Evolutionary conservation across 35 echinoderm and acorn worm genomes (phyloP).

Genomic region (Patiria miniata): DNA sequence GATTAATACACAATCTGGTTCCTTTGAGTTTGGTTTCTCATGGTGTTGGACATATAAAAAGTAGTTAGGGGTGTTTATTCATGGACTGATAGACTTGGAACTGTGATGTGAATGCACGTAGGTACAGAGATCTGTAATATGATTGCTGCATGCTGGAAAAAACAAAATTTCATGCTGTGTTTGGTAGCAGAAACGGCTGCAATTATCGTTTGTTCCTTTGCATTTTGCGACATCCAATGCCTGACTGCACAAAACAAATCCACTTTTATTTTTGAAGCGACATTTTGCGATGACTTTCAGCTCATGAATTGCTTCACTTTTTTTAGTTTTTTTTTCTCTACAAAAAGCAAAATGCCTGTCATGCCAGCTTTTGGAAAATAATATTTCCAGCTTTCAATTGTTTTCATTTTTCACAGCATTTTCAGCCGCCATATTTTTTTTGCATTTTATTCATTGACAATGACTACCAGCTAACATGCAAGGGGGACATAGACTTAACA

Average conservation of each 20-base stretch:
- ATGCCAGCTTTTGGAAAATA: background rate
- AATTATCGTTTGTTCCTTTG: background rate
- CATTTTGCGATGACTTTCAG: no score
- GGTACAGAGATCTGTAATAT: no score
- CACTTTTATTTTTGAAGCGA: no score
- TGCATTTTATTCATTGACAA: background rate
- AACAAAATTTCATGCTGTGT: conserved; percentile 13
- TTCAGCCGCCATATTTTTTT: conserved; percentile 8
- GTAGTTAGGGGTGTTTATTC: no score
- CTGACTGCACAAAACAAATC: background rate
- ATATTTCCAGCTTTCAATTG: background rate
- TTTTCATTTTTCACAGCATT: conserved; percentile 16
- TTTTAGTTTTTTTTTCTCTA: no score
- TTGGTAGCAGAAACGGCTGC: background rate
- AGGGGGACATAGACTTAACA: background rate
- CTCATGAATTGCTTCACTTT: no score
- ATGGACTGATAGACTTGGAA: no score
- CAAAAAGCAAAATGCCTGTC: background rate
- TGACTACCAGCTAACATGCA: conserved; percentile 16
- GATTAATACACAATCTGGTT: no score
- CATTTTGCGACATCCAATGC: background rate
- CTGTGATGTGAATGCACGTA: no score
- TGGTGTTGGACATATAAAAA: no score
- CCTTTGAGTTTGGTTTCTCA: no score
- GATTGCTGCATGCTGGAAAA: conserved; percentile 8